Evolutionary conservation across 1,140 invertebrate genomes (phyloP), one percentile per base, ranked within the genome.

Genomic region (Ladona fulva): DNA sequence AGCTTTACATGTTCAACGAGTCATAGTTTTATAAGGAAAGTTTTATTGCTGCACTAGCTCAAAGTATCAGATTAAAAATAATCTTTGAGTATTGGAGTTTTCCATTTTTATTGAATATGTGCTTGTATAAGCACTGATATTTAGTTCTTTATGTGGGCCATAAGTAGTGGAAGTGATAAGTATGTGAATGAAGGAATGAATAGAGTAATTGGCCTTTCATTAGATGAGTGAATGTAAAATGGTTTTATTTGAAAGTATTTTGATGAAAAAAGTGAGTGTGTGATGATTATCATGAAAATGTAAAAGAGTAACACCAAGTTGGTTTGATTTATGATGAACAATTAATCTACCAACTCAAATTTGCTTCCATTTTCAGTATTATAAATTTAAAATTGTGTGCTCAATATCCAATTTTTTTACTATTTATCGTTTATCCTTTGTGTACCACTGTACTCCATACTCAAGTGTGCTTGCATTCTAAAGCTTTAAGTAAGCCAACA

Each of bases 1-100:
- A 66, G 52, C 52, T 66, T 66, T 66, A 66, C 52, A 66, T 66
- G 52, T 66, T 22, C 52, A 66, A 66, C 52, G 52, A 66, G 52
- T 66, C 52, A 66, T 66, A 66, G 52, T 66, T 66, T 66, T 66
- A 66, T 66, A 66, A 66, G 52, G 52, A 66, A 66, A 66, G 52
- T 66, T 66, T 66, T 66, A 66, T 66, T 22, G 52, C 52, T 66
- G 52, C 52, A 66, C 52, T 66, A 66, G 52, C 52, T 66, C 52
- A 66, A 66, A 22, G 52, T 66, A 66, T 66, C 14, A 66, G 3
- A 66, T 19, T 66, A 66, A 19, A 19, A 66, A 66, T 66, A 66
- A 66, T 66, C 52, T 19, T 66, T 66, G 52, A 66, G 52, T 66
- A 66, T 19, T 66, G 52, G 52, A 66, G 52, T 3, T 66, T 66